Conservation (phyloP, 2,888 invertebrate species). For the Amphimallon solstitiale region DNA sequence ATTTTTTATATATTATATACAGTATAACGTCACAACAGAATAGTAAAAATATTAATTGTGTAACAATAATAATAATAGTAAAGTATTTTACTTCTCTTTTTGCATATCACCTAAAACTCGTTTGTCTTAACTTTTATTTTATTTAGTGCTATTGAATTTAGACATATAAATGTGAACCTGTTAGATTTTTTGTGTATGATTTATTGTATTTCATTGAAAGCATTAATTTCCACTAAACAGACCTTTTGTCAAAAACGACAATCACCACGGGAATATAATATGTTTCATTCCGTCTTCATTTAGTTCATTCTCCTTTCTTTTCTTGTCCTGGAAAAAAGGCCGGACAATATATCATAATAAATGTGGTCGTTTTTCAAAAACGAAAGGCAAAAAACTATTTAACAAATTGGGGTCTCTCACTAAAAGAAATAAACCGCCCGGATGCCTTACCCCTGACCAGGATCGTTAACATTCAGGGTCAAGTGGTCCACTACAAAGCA, state of each 20-base stretch:
- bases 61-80: too few relatives aligned
- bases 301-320: neutral
- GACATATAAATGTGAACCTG: too few relatives aligned
- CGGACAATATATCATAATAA: constrained; percentile 56
- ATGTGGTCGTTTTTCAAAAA: constrained; percentile 56
- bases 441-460: constrained; percentile 43
- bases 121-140: too few relatives aligned
- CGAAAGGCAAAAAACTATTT: constrained; percentile 48
- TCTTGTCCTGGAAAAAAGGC: neutral
- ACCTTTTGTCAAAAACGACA: constrained; percentile 23
- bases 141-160: too few relatives aligned
- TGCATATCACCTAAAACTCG: too few relatives aligned
- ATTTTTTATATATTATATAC: too few relatives aligned
- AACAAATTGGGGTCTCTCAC: constrained; percentile 54
- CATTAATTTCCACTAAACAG: neutral
- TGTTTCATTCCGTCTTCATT: constrained; percentile 1
- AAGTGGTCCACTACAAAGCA: constrained; percentile 48
- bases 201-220: neutral
- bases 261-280: constrained; percentile 11
- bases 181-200: too few relatives aligned
- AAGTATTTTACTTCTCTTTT: too few relatives aligned
- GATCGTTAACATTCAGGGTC: constrained; percentile 49
- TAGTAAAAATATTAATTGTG: too few relatives aligned
- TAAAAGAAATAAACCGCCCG: constrained; percentile 44
- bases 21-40: too few relatives aligned